Base-by-base conservation (phyloP, 37 sponge, comb jelly and placozoan species). In the Oscarella lobularis region DNA sequence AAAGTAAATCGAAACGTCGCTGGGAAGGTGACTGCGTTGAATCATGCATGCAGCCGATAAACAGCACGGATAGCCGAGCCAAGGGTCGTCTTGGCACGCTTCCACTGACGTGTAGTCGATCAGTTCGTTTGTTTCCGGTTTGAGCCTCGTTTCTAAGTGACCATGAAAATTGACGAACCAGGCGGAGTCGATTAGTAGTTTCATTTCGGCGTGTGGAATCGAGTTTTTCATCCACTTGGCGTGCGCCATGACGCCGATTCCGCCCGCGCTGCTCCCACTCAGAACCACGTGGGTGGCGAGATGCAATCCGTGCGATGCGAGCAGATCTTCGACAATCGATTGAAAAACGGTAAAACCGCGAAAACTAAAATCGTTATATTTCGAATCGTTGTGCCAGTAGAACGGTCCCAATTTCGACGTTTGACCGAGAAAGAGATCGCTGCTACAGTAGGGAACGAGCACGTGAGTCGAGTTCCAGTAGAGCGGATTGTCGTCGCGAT, bases 91-190 rank as follows among this genome's bases (percentile, higher is more conserved):
- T 82, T 0, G 84, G 20, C 60, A 48, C 60, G 60, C 14, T 27
- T 9, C 14, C 9, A 27, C 14, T 34, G 5, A 5, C 5, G 5
- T 29, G 71, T 30, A 68, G 33, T 68, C 33, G 31, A 29, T 29
- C 14, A 27, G 9, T 14, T 68, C 71, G 4, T 68, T 32, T 27
- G 20, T 48, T 20, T 48, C 14, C 14, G 20, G 20, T 9, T 48
- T 20, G 20, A 48, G 20, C 20, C 20, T 20, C 60, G 9, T 20
- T 9, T 54, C 36, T 36, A 77, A 35, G 14, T 36, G 3, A 35
- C 75, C 81, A 3, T 78, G 83, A 37, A 89, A 94, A 39, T 94
- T 82, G 34, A 94, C 80, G 33, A 94, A 94, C 95, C 95, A 94
- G 36, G 87, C 38, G 0, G 95, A 94, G 71, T 94, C 95, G 20